Evolutionary conservation across 92 coral and sea anemone genomes (phyloP).

Genomic region (Paramuricea clavata): DNA sequence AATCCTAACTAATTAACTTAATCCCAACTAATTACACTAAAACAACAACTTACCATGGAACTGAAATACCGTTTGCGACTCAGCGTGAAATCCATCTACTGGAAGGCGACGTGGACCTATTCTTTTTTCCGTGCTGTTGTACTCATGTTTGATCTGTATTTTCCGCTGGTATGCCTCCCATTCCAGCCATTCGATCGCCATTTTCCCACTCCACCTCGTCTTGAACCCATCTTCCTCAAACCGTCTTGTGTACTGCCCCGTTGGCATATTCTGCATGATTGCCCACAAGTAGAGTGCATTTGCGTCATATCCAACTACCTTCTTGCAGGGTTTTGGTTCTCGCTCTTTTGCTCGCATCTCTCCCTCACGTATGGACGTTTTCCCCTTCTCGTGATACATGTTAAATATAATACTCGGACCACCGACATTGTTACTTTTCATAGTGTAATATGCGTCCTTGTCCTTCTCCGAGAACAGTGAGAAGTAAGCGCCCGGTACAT

Average conservation of each 20-base stretch:
- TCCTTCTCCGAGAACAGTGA: background rate
- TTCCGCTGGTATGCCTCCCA: slow-evolving; percentile 44
- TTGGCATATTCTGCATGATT: background rate
- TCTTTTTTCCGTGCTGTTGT: slow-evolving; percentile 45
- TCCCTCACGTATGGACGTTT: background rate
- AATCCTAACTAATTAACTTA: too few species aligned
- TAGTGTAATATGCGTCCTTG: slow-evolving; percentile 1
- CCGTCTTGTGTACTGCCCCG: background rate
- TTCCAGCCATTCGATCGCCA: background rate
- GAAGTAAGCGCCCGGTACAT: slow-evolving; percentile 29
- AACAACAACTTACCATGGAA: slow-evolving; percentile 42
- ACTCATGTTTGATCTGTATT: slow-evolving; percentile 39
- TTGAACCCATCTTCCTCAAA: background rate
- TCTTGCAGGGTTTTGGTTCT: background rate
- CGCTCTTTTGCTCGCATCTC: background rate
- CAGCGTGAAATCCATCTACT: slow-evolving; percentile 55
- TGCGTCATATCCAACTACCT: background rate
- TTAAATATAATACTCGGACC: slow-evolving; percentile 23
- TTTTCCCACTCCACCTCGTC: slow-evolving; percentile 8
- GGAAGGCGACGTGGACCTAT: slow-evolving; percentile 53
- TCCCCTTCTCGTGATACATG: background rate
- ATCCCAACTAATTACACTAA: background rate
- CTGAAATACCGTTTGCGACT: slow-evolving; percentile 34
- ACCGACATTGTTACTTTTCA: slow-evolving; percentile 38
- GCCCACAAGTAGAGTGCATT: slow-evolving; percentile 20